Percentiles rank a stretch among this genome's conserved stretches.
Conservation (phyloP, 2,797 vertebrate species). For the Sciurus vulgaris region DNA sequence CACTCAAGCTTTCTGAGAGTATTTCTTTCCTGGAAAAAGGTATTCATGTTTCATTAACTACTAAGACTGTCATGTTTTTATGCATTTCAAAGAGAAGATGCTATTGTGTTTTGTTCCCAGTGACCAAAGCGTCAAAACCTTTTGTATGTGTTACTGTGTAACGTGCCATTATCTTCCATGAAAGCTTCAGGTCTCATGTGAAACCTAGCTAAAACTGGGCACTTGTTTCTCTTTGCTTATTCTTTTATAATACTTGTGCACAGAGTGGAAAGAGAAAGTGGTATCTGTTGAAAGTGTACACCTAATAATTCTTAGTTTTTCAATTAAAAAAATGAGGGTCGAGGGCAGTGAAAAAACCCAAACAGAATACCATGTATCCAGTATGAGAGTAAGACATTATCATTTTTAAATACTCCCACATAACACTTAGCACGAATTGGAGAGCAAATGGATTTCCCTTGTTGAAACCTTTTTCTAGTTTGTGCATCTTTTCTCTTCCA, state of each 20-base stretch:
- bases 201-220: constrained; percentile 53
- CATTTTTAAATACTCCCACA: neutral
- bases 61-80: constrained; percentile 68
- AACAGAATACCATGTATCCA: neutral
- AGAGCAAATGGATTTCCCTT: neutral
- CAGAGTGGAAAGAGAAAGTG: constrained; percentile 74
- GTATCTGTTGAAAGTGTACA: constrained; percentile 70
- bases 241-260: constrained; percentile 76
- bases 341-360: neutral
- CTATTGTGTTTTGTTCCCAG: constrained; percentile 74
- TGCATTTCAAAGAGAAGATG: constrained; percentile 70
- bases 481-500: neutral
- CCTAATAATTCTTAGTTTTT: constrained; percentile 76
- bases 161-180: constrained; percentile 78
- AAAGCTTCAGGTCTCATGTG: constrained; percentile 69
- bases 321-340: constrained; percentile 65
- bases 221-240: constrained; percentile 73
- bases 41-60: constrained; percentile 77
- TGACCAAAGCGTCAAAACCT: constrained; percentile 72
- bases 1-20: neutral
- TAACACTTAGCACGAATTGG: neutral
- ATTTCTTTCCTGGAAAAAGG: constrained; percentile 64
- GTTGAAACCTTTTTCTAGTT: neutral
- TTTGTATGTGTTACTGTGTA: constrained; percentile 78
- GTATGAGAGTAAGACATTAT: constrained; percentile 7